These are phyloP conservation scores for Tetragnatha montana DNA, from an alignment of 2,888 invertebrate species.

Conservation along the genomic window DNA sequence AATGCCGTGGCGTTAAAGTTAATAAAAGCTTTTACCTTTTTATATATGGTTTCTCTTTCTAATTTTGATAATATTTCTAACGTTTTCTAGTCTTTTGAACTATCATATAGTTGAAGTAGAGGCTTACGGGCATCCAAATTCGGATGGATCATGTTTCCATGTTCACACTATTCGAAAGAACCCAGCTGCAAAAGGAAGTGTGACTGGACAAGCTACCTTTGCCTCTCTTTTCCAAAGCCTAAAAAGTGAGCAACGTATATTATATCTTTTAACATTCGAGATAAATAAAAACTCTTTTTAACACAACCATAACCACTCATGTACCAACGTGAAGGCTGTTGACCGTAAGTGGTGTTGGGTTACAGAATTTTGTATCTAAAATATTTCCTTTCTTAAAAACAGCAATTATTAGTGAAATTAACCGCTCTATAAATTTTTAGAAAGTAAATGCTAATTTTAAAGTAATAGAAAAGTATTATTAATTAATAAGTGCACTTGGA, in stretches of 20 bases:
- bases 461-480: not conserved
- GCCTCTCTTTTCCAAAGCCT: conserved; percentile 78
- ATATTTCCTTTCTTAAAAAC: not conserved
- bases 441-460: too few species aligned
- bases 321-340: not conserved
- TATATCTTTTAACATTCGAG: conserved; percentile 17
- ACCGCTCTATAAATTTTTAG: not conserved
- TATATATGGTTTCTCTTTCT: too few species aligned
- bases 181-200: conserved; percentile 78
- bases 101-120: conserved; percentile 79
- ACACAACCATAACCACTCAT: too few species aligned
- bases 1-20: too few species aligned
- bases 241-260: conserved; percentile 74
- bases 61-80: too few species aligned
- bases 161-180: conserved; percentile 77
- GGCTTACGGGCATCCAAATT: conserved; percentile 75
- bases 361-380: not conserved
- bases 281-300: not conserved
- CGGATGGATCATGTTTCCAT: conserved; percentile 73
- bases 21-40: too few species aligned
- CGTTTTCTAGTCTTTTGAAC: conserved; percentile 76
- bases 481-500: too few species aligned
- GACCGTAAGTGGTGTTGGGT: too few species aligned
- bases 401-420: not conserved
- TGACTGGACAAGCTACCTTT: conserved; percentile 79